Base-by-base conservation (phyloP, 2,888 invertebrate species). In the Drosophila ustulata region DNA sequence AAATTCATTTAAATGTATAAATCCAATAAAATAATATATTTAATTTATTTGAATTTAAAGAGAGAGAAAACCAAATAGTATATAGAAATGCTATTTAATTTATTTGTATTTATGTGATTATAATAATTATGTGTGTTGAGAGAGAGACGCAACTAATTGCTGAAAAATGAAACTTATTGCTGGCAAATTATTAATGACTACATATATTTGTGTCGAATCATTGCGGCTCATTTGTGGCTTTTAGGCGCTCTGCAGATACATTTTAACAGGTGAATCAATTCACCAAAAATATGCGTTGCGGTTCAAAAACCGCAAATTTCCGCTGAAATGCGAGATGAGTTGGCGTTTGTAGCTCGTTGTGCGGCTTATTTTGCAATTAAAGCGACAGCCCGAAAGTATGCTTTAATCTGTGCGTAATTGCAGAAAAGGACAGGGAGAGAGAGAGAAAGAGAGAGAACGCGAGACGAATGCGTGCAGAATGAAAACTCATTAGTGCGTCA, bases 401-500 rank as follows among this genome's bases (percentile, higher is more conserved):
- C 47, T 59, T 75, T 62, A 66, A 75, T 59, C 51, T 59, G 45
- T 49, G 45, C 28, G 8, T 30, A 51, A 71, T 49, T 49, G 51
- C 66, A 59, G 7, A 52, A 26, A 37, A 8, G 3, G 18, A 26
- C 30, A 26, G n/a, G 23, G n/a, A 39, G 30, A 50, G 6, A 9
- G n/a, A 34, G 39, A 2, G 25, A 39, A n/a, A 13, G 39, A 41
- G 18, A 18, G 18, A 18, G 18, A 25, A 11, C n/a, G 11, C 11
- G 34, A 9, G n/a, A n/a, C n/a, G 34, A 11, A 37, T 30, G 30
- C 30, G 30, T 13, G 46, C 18, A n/a, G 13, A 30, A 23, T 25
- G 25, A 67, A 63, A 75, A 59, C 75, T 71, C 67, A 75, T 75
- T 75, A 65, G 67, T 49, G 51, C 49, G 34, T 32, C 46, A 62